Percentiles rank a stretch among this genome's conserved stretches.
Conservation (phyloP, 2,113 vertebrate genomes). For the Collichthys lucidus region DNA sequence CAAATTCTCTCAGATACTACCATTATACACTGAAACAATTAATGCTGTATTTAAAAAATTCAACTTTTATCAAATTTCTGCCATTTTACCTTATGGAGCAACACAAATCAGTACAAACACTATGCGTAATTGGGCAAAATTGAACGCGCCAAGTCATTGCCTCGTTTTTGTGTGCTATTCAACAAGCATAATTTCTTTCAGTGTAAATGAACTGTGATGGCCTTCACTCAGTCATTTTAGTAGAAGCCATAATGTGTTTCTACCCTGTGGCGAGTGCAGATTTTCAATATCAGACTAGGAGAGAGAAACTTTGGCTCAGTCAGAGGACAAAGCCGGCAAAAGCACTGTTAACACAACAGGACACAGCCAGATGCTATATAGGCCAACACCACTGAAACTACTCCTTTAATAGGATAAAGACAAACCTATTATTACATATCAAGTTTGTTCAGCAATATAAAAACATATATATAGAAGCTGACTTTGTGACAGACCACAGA, state of each 20-base stretch:
- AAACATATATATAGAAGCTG: slow-evolving; percentile 47
- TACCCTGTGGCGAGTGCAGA: slow-evolving; percentile 54
- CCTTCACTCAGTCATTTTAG: slow-evolving; percentile 57
- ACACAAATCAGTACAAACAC: slow-evolving; percentile 3
- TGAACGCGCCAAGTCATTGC: slow-evolving; percentile 54
- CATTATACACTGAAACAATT: slow-evolving; percentile 53
- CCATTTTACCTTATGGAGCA: slow-evolving; percentile 22
- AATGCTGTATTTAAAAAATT: slow-evolving; percentile 29
- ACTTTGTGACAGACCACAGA: slow-evolving; percentile 62
- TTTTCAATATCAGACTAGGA: slow-evolving; percentile 59
- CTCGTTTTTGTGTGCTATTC: slow-evolving; percentile 44
- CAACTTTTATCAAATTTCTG: slow-evolving; percentile 7
- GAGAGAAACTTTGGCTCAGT: slow-evolving; percentile 63
- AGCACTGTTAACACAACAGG: slow-evolving; percentile 57
- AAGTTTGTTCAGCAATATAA: slow-evolving; percentile 75
- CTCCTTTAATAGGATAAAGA: slow-evolving; percentile 51
- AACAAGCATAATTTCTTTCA: slow-evolving; percentile 49
- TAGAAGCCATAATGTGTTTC: slow-evolving; percentile 68
- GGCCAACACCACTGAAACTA: slow-evolving; percentile 71
- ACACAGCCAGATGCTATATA: slow-evolving; percentile 57
- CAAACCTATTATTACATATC: slow-evolving; percentile 75
- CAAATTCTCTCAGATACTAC: slow-evolving; percentile 78
- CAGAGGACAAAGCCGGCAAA: slow-evolving; percentile 36
- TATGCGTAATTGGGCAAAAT: neutral
- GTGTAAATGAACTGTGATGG: slow-evolving; percentile 71